Conservation (phyloP, 2,888 invertebrate species). For the Ochropleura plecta region DNA sequence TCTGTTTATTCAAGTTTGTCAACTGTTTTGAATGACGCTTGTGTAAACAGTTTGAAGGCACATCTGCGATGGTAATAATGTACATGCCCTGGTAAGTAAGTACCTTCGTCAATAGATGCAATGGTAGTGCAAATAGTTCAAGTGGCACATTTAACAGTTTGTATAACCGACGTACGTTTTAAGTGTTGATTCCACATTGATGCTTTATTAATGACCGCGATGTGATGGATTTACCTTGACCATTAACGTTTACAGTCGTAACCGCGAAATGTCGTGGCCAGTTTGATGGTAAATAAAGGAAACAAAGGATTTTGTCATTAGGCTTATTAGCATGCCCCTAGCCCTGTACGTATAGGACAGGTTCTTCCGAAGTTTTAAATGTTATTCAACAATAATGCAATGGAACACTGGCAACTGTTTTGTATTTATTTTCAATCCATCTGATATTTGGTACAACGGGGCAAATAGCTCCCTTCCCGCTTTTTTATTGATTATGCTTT, state of each 20-base stretch:
- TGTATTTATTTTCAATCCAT: neutral
- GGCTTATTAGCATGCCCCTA: neutral
- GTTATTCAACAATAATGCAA: neutral
- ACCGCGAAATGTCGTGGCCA: neutral
- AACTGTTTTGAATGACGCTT: slow-evolving; percentile 19
- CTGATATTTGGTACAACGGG: neutral
- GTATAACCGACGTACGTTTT: slow-evolving; percentile 11
- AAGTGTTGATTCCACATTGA: slow-evolving; percentile 8
- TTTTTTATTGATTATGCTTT: neutral
- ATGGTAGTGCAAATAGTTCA: slow-evolving; percentile 38
- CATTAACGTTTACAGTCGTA: neutral
- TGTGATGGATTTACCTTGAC: slow-evolving; percentile 22
- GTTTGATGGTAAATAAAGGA: neutral
- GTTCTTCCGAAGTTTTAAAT: neutral
- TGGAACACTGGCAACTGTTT: neutral
- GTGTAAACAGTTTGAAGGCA: slow-evolving; percentile 33
- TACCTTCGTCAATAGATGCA: slow-evolving; percentile 45
- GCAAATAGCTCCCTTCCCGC: neutral
- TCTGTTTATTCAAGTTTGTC: slow-evolving; percentile 23
- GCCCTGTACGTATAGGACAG: neutral
- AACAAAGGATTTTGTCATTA: neutral
- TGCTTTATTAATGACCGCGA: neutral
- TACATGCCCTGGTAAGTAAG: slow-evolving; percentile 45
- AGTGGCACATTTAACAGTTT: slow-evolving; percentile 31
- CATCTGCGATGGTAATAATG: slow-evolving; percentile 26